Percentiles rank a stretch among this genome's conserved stretches.
Conservation (phyloP, 2,888 invertebrate genomes). For the Gymnoscelis rufifasciata region DNA sequence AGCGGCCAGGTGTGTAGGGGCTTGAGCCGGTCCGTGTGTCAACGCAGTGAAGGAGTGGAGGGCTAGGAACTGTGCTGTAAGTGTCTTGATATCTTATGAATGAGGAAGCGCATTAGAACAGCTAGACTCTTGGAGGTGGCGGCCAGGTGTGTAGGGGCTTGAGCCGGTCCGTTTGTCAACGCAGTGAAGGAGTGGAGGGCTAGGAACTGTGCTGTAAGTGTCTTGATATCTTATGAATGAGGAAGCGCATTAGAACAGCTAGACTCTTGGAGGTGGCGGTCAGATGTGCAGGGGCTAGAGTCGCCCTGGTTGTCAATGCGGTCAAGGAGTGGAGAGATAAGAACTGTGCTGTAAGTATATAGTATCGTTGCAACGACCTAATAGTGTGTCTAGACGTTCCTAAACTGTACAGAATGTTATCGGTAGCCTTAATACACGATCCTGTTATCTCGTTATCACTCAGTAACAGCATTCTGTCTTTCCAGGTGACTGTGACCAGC, state of each 20-base stretch:
- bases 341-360: constrained; percentile 57
- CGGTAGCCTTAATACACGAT: too few relatives aligned
- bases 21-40: constrained; percentile 64
- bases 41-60: constrained; percentile 68
- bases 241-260: constrained; percentile 57
- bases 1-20: constrained; percentile 63
- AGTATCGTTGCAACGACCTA: too few relatives aligned
- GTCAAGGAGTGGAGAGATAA: constrained; percentile 67
- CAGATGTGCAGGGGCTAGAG: constrained; percentile 62
- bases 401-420: too few relatives aligned
- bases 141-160: constrained; percentile 60
- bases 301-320: constrained; percentile 62
- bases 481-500: constrained; percentile 86
- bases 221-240: too few relatives aligned
- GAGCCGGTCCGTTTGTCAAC: constrained; percentile 63
- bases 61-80: constrained; percentile 60
- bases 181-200: constrained; percentile 68
- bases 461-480: background rate
- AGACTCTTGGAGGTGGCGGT: constrained; percentile 66
- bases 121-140: constrained; percentile 67
- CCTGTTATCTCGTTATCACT: too few relatives aligned
- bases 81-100: too few relatives aligned
- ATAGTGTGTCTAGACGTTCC: too few relatives aligned
- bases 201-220: constrained; percentile 58
- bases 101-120: constrained; percentile 55